A percentile compares a stretch with the other conserved stretches of the same genome.
Evolutionary conservation across 1,140 invertebrate species (phyloP).

Genomic region (Anadara kagoshimensis): DNA sequence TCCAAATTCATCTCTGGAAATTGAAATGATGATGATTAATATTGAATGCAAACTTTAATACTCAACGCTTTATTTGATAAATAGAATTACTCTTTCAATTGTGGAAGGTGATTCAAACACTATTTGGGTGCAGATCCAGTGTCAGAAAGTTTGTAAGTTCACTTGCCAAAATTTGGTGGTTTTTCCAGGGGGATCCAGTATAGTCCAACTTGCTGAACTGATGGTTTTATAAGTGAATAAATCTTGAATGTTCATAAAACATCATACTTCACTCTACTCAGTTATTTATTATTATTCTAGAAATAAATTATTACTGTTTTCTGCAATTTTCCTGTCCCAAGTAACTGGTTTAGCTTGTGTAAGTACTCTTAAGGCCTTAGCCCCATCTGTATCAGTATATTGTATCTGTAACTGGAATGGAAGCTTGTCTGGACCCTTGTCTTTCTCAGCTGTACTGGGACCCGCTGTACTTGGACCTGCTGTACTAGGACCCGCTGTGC

Average conservation of each 20-base stretch:
- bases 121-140: not conserved
- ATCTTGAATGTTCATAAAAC: not conserved
- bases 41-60: not conserved
- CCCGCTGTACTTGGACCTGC: not conserved
- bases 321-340: constrained; percentile 54
- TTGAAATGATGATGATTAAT: not conserved
- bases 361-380: constrained; percentile 60
- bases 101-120: not conserved
- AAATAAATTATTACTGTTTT: constrained; percentile 64
- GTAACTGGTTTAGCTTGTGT: constrained; percentile 61
- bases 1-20: constrained; percentile 51
- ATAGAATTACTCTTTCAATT: not conserved
- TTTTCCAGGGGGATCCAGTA: not conserved
- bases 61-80: not conserved
- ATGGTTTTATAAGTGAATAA: not conserved
- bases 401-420: constrained; percentile 67
- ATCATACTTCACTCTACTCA: no score
- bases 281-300: no score
- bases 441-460: not conserved
- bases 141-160: not conserved
- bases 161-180: not conserved
- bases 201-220: not conserved
- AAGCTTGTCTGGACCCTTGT: constrained; percentile 19
- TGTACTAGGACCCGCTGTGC: not conserved
- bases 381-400: constrained; percentile 64